Conservation (phyloP, 2,797 vertebrate genomes). For the Jordanella pulchra region DNA sequence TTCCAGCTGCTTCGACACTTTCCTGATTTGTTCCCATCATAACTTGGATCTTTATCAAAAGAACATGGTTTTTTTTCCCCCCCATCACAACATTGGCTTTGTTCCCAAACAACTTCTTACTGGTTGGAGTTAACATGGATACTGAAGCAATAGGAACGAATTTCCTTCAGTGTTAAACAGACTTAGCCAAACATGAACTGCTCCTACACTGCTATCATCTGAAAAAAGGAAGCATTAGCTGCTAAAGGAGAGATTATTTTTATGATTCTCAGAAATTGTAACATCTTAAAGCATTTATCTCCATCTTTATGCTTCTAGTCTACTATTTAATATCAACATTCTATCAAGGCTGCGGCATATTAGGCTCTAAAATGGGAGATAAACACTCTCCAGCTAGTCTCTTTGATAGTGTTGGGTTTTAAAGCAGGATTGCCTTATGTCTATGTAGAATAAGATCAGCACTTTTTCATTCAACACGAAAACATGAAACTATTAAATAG, state of each 20-base stretch:
- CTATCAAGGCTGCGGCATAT: conserved; percentile 4
- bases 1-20: conserved; percentile 48
- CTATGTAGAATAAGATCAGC: background rate
- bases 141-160: background rate
- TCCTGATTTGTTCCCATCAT: conserved; percentile 38
- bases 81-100: background rate
- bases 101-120: background rate
- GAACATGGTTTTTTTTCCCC: background rate
- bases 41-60: conserved; percentile 39
- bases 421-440: background rate
- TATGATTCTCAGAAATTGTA: conserved; percentile 29
- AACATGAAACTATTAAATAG: background rate
- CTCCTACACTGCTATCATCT: conserved; percentile 46
- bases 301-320: conserved; percentile 14
- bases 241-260: conserved; percentile 34
- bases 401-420: background rate
- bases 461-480: background rate
- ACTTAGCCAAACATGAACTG: conserved; percentile 33
- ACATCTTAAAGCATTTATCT: conserved; percentile 33
- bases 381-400: conserved; percentile 3
- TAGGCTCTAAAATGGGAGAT: conserved; percentile 1
- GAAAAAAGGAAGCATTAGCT: conserved; percentile 46
- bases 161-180: conserved; percentile 29
- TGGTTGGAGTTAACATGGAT: background rate
- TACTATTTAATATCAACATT: conserved; percentile 18